A percentile compares a stretch with the other conserved stretches of the same genome.
Evolutionary conservation across 2,113 vertebrate genomes (phyloP).

Genomic region (Tympanuchus pallidicinctus): DNA sequence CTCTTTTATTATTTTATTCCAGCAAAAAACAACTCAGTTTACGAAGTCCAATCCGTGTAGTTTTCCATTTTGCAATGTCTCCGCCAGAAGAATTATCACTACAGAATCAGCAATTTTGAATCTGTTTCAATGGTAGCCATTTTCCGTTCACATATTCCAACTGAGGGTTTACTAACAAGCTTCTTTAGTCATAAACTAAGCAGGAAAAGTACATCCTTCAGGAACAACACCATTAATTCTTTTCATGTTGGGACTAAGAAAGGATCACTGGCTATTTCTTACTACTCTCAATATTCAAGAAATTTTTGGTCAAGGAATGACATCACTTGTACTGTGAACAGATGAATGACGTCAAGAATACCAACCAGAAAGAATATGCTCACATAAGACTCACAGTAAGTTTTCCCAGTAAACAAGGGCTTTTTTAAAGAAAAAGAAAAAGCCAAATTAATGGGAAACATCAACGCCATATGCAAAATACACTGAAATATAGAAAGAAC

Average conservation of each 20-base stretch:
- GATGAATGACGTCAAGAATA: neutral
- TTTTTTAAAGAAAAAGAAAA: slow-evolving; percentile 7
- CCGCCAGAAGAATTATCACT: neutral
- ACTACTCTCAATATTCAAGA: neutral
- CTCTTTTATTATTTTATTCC: neutral
- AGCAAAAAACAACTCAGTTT: neutral
- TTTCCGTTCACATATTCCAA: neutral
- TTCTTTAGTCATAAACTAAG: neutral
- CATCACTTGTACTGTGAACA: neutral
- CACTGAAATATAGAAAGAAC: slow-evolving; percentile 50
- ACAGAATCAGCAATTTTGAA: neutral
- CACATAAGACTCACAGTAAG: neutral
- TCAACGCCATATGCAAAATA: slow-evolving; percentile 28
- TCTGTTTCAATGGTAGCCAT: neutral
- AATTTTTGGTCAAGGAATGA: neutral
- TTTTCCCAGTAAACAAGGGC: neutral
- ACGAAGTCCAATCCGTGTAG: neutral
- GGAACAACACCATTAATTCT: neutral
- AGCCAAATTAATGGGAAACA: slow-evolving; percentile 8
- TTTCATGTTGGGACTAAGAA: neutral
- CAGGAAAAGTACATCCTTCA: neutral
- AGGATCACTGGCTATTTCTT: neutral
- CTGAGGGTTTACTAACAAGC: neutral
- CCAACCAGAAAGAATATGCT: neutral
- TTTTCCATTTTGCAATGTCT: neutral